A percentile compares a stretch with the other conserved stretches of the same genome.
Conservation (phyloP, 1,140 invertebrate species). For the Papilio dardanus region DNA sequence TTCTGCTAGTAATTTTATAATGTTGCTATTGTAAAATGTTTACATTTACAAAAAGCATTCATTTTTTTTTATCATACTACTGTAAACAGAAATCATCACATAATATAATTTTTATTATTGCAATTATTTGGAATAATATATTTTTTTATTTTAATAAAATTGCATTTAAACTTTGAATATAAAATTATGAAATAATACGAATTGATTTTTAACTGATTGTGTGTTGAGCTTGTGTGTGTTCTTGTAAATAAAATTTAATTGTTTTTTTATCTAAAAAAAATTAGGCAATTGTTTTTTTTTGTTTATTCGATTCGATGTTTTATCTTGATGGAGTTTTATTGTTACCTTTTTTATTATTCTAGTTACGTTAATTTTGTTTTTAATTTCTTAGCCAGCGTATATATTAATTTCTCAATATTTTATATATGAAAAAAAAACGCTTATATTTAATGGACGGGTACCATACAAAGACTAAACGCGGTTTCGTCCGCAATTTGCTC, state of each 20-base stretch:
- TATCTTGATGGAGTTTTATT: conserved; percentile 26
- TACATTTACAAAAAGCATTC: background rate
- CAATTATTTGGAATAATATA: background rate
- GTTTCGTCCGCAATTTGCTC: conserved; percentile 6
- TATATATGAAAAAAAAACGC: background rate
- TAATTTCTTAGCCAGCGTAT: conserved; percentile 26
- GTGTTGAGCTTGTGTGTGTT: conserved; percentile 25
- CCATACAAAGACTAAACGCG: conserved; percentile 13
- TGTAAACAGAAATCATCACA: background rate
- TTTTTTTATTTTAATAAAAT: background rate
- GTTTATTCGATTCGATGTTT: conserved; percentile 31
- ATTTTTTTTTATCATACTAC: background rate
- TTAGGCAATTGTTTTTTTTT: conserved; percentile 31
- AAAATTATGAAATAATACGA: background rate
- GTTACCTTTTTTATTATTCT: conserved; percentile 32
- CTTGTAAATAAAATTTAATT: conserved; percentile 20
- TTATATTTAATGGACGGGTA: conserved; percentile 19
- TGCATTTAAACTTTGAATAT: background rate
- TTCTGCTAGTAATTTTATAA: background rate
- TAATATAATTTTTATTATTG: background rate
- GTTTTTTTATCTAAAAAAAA: conserved; percentile 32
- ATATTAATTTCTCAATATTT: conserved; percentile 5
- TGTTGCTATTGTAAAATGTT: background rate
- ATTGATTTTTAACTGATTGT: background rate
- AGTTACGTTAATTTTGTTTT: conserved; percentile 34